Evolutionary conservation across 2,113 vertebrate genomes (phyloP).

Genomic region (Eurypyga helias): DNA sequence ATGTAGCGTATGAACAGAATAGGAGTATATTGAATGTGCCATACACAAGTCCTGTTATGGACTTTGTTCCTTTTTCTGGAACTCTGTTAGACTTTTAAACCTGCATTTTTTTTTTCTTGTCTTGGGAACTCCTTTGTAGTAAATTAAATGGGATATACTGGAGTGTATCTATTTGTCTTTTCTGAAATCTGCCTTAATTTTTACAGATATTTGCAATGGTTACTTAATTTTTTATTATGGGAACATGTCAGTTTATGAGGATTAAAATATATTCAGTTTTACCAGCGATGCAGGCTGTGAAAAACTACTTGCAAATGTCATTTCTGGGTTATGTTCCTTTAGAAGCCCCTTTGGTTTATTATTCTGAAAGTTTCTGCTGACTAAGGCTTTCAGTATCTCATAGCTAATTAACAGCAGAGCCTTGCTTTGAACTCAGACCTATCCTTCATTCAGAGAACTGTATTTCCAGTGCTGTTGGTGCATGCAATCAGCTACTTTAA

Average conservation of each 20-base stretch:
- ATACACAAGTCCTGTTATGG: background rate
- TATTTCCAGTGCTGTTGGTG: background rate
- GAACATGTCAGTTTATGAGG: background rate
- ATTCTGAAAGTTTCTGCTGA: background rate
- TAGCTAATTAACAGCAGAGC: background rate
- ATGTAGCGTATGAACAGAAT: background rate
- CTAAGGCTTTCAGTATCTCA: background rate
- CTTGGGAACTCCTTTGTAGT: background rate
- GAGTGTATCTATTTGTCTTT: background rate
- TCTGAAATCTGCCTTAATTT: background rate
- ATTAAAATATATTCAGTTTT: background rate
- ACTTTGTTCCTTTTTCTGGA: background rate
- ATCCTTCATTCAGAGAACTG: background rate
- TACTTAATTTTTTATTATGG: background rate
- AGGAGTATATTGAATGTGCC: background rate
- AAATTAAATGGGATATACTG: background rate
- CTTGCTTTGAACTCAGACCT: background rate
- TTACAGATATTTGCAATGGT: background rate
- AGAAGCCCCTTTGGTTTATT: background rate
- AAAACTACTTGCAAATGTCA: background rate
- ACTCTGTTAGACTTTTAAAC: background rate
- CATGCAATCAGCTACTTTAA: background rate
- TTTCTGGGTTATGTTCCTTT: background rate
- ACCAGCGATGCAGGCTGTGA: background rate
- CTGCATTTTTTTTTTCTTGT: background rate